Conservation (phyloP, 2,113 vertebrate species). For the Loxodonta africana region DNA sequence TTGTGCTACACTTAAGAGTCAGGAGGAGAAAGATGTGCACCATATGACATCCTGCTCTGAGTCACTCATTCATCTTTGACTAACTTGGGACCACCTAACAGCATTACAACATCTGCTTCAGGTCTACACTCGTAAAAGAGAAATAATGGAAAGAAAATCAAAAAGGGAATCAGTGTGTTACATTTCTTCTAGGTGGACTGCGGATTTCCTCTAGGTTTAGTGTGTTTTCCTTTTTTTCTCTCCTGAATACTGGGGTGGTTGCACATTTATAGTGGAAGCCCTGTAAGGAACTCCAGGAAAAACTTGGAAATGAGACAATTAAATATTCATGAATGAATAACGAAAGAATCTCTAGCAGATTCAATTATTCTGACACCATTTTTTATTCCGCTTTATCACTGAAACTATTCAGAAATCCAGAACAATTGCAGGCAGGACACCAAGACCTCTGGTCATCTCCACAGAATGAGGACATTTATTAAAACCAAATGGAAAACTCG, state of each 20-base stretch:
- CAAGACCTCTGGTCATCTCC: conserved; percentile 26
- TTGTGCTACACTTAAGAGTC: neutral
- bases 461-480: conserved; percentile 49
- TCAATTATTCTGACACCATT: conserved; percentile 42
- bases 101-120: neutral
- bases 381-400: conserved; percentile 47
- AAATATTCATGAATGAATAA: conserved; percentile 49
- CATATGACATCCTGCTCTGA: neutral
- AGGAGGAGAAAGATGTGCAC: neutral
- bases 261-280: conserved; percentile 31
- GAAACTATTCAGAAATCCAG: conserved; percentile 50
- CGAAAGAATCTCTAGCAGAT: neutral
- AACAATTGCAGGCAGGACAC: conserved; percentile 43
- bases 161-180: neutral
- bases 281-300: conserved; percentile 7
- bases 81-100: neutral
- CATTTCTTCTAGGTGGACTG: neutral
- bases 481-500: conserved; percentile 48
- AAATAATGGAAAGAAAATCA: neutral
- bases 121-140: neutral
- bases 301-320: conserved; percentile 31
- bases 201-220: conserved; percentile 38
- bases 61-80: neutral
- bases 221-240: neutral
- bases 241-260: neutral